Base-by-base conservation (phyloP, 2,113 vertebrate genomes). In the Antechinus stuartii region DNA sequence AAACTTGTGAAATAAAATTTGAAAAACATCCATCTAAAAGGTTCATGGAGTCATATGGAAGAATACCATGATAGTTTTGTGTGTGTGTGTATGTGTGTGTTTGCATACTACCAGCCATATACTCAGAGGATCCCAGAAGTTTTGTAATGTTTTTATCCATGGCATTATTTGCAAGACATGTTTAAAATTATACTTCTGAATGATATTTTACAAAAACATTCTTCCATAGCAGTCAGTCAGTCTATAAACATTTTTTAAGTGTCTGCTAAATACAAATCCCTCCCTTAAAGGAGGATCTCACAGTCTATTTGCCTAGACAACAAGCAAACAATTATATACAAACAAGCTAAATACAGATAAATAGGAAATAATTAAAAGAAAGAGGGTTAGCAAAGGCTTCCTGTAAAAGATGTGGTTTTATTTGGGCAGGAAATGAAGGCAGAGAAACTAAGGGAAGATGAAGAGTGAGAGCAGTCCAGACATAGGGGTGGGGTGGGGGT, bases 81-180 rank as follows among this genome's bases (percentile, higher is more conserved):
- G 50, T 52, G 6, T 52, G 50, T 52, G 50, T 52, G 50, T 52
- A 7, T 50, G 50, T 50, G 50, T 50, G 10, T 52, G 50, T 50
- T 55, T 95, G 47, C 89, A 90, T 96, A 19, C 92, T 92, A 84
- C n/a, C 68, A 95, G 94, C 61, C 24, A 53, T 6, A 91, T 95
- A 91, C 90, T 97, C 57, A 90, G 68, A 92, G 68, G n/a, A 95
- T 68, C 46, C 14, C 55, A 94, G 50, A 92, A 90, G 49, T 27
- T 25, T 50, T 91, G 35, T 90, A 91, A 95, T 90, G 14, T n/a
- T 61, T 84, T n/a, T 35, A 54, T 91, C 27, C 52, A 56, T 91
- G 46, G 93, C 90, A 89, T 61, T 35, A 22, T 84, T 52, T 93
- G 25, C 25, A 90, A 68, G 90, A 93, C 52, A 6, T 8, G 56